Evolutionary conservation across 2,888 invertebrate genomes (phyloP), one percentile per base, ranked within the genome.

Genomic region (Chorisops tibialis): DNA sequence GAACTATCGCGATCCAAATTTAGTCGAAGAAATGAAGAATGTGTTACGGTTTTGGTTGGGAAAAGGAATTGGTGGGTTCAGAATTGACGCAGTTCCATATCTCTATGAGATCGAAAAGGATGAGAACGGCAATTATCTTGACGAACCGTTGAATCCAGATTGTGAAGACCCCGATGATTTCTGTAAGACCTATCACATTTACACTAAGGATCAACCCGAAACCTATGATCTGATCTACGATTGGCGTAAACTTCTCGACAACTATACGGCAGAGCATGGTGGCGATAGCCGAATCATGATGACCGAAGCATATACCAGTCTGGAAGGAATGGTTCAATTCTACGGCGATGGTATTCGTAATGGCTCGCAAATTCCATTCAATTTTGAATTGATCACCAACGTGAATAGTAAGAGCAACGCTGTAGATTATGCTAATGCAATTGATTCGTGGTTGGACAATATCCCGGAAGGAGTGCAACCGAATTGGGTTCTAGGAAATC

Each of bases 401-500:
- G 69, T 85, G 1, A 79, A 79, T 1, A 70, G 73, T 0, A 68
- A 73, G 2, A 81, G 82, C 2, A 80, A 70, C 11, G 83, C 83
- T 0, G 68, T 75, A 3, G 80, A 82, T 67, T 78, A 82, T 64
- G 80, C 81, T 1, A 76, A 79, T 38, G 71, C 78, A 7, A 81
- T 86, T 39, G 75, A 83, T 59, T 73, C 73, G 35, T 88, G 86
- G 86, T 73, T 86, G 62, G 78, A 80, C 5, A 79, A 81, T 47
- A 81, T 86, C 81, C 86, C 87, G 0, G 65, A 74, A 18, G 82
- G 81, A 0, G 77, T 76, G 11, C 81, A 82, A 59, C 79, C 87
- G 37, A 87, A 87, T 72, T 87, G 87, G 87, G 85, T 85, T 78
- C 85, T 87, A 69, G 91, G 91, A 14, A 92, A 91, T 73, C 91